Conservation (phyloP, 2,888 invertebrate species). For the Trisateles emortualis region DNA sequence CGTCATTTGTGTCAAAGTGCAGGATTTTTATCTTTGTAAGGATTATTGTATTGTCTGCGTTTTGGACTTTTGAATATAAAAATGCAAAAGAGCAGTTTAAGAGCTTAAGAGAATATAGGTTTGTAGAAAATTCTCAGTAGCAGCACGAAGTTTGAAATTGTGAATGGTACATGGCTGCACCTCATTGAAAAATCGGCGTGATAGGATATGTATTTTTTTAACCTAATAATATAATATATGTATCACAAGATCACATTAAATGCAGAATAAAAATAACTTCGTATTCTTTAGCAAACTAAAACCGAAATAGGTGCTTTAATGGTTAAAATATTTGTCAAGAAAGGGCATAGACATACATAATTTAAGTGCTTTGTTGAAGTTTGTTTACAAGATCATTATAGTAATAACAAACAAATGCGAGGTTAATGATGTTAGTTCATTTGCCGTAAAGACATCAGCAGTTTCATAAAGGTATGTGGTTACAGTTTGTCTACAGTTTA, state of each 20-base stretch:
- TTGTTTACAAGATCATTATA: conserved; percentile 28
- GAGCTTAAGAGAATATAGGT: background rate
- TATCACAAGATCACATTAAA: too few species aligned
- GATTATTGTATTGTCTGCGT: conserved; percentile 6
- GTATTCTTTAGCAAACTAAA: too few species aligned
- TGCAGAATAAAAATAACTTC: too few species aligned
- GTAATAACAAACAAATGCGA: conserved; percentile 26
- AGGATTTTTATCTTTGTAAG: conserved; percentile 31
- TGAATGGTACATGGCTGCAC: too few species aligned
- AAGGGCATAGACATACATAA: conserved; percentile 14
- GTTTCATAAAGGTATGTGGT: conserved; percentile 13
- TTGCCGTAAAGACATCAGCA: conserved; percentile 7
- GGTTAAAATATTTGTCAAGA: conserved; percentile 7
- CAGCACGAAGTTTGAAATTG: too few species aligned
- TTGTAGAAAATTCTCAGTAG: too few species aligned
- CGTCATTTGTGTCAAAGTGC: conserved; percentile 38
- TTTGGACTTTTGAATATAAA: background rate
- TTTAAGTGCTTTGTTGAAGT: conserved; percentile 6
- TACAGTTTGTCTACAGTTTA: conserved; percentile 8
- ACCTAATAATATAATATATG: too few species aligned
- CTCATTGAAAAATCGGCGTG: too few species aligned
- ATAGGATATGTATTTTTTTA: too few species aligned
- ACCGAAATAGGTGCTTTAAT: too few species aligned
- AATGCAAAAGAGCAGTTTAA: background rate
- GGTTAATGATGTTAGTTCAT: conserved; percentile 26